Percentiles rank a stretch among this genome's conserved stretches.
Conservation (phyloP, 2,113 vertebrate species). For the Hydropotes inermis region DNA sequence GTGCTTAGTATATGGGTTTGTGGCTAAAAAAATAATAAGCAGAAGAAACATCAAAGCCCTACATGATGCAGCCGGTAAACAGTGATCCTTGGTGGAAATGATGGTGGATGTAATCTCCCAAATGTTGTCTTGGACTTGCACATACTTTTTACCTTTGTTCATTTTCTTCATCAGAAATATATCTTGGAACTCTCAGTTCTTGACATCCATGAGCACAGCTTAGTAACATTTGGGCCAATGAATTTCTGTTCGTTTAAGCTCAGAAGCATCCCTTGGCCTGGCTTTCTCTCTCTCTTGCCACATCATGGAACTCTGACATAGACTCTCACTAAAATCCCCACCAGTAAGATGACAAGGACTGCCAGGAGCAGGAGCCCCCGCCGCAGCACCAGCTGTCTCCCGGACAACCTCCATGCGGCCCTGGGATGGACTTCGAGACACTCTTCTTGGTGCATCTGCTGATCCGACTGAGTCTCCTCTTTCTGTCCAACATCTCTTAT, state of each 20-base stretch:
- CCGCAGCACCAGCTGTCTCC: conserved; percentile 51
- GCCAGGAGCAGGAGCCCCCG: conserved; percentile 49
- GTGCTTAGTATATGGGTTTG: background rate
- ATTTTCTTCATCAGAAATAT: background rate
- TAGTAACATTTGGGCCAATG: background rate
- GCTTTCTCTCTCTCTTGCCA: background rate
- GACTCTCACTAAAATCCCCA: conserved; percentile 74
- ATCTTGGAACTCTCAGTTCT: background rate
- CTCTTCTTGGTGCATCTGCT: background rate
- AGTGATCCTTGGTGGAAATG: background rate
- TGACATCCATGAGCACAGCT: background rate
- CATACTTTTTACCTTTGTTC: background rate
- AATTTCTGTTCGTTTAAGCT: background rate
- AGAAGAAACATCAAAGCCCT: background rate
- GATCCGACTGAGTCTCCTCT: background rate
- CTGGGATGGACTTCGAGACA: accelerated
- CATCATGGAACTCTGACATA: background rate
- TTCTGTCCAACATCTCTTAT: background rate
- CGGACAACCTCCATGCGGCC: accelerated
- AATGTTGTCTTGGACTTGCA: background rate
- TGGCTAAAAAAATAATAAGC: background rate
- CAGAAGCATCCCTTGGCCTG: background rate
- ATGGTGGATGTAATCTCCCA: background rate
- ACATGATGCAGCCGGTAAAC: background rate
- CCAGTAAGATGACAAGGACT: conserved; percentile 43